Base-by-base conservation (phyloP, 2,888 invertebrate genomes). In the Protonemura montana region DNA sequence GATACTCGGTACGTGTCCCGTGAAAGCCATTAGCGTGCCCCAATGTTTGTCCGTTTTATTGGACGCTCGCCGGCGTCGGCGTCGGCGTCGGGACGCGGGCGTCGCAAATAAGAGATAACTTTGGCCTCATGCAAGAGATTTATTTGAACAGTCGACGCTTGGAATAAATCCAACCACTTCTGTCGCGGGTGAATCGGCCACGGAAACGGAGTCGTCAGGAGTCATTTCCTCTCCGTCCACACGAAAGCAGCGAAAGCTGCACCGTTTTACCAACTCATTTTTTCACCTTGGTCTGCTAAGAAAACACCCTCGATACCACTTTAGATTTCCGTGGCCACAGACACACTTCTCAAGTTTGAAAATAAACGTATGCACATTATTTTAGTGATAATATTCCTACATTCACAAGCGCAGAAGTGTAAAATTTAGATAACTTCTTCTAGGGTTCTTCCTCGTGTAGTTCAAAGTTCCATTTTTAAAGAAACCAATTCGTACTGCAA, bases 141-240 rank as follows among this genome's bases (percentile, higher is more conserved):
- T 77, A 77, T 77, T 77, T 21, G 77, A n/a, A 77, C 77, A n/a
- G 77, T 25, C 26, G n/a, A 5, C 77, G 26, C 77, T 13, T n/a
- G 77, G 30, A 29, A 82, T 82, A 83, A 83, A 83, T 42, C 42
- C 59, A 59, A 83, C 83, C 42, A 83, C 83, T 83, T 42, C 59
- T 83, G 59, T 16, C 83, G n/a, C 83, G 84, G 28, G 28, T 76
- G 29, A 84, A 76, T 59, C 84, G 84, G n/a, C 29, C 84, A 16
- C 84, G 84, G 84, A 84, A 84, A 76, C 84, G 76, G 59, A 26
- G 13, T 76, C 59, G 84, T 84, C 84, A 84, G 76, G 84, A 84
- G 84, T 84, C 84, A 84, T 84, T 84, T 84, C 84, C 84, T 42
- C 82, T 83, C 82, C 76, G 29, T 30, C 84, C 42, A 13, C 84